phyloP scores from a whole-genome alignment of 2,888 invertebrate genomes.

The Nasonovia ribisnigri region DNA sequence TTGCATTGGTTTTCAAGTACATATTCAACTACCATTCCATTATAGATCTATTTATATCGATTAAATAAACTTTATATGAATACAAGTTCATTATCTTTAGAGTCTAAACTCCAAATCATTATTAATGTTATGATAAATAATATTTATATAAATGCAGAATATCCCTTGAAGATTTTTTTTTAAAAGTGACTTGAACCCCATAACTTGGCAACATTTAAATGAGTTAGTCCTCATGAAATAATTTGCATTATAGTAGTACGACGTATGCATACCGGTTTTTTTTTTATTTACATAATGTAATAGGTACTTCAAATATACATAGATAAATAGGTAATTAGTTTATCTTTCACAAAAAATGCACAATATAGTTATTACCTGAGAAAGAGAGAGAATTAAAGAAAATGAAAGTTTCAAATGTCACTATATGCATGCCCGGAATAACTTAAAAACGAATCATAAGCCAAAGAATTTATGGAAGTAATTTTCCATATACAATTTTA shows the following conservation, averaged over 20 bases:
- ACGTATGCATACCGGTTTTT: not conserved
- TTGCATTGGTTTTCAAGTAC: too few relatives aligned
- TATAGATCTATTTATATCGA: too few relatives aligned
- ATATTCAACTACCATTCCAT: too few relatives aligned
- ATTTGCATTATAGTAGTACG: not conserved
- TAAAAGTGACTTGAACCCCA: not conserved
- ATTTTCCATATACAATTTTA: not conserved
- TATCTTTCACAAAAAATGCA: not conserved
- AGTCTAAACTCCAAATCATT: not conserved
- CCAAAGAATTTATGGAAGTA: not conserved
- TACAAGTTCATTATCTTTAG: not conserved
- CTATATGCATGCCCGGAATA: not conserved
- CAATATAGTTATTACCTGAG: not conserved
- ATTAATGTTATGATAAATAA: not conserved
- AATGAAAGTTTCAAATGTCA: not conserved
- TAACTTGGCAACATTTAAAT: not conserved
- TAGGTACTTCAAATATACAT: not conserved
- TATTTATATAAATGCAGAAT: not conserved
- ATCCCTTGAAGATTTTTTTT: not conserved
- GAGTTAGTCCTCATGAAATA: not conserved
- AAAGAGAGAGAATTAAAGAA: not conserved
- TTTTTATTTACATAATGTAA: not conserved
- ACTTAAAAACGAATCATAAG: not conserved
- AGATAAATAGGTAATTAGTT: not conserved
- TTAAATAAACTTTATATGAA: not conserved